phyloP scores from a whole-genome alignment of 2,113 vertebrate species.

The Daboia siamensis region DNA sequence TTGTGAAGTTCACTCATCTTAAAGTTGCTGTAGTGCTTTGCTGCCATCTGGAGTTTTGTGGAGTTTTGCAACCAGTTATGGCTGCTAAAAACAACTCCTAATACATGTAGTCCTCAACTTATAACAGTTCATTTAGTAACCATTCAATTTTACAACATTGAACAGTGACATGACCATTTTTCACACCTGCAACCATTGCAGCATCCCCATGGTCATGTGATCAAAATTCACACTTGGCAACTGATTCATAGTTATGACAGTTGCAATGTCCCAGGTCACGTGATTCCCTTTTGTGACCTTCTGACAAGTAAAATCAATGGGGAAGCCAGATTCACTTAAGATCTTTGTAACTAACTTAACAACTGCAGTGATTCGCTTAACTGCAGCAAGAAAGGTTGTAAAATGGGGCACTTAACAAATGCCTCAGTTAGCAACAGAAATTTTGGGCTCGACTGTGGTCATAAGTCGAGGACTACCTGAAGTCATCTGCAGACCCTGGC shows the following conservation, averaged over 20 bases:
- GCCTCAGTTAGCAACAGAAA: background rate
- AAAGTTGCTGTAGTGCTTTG: background rate
- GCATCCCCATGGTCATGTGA: background rate
- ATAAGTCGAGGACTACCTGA: background rate
- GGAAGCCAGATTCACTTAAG: background rate
- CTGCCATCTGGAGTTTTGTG: background rate
- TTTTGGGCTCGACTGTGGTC: background rate
- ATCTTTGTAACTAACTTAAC: background rate
- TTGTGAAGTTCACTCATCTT: background rate
- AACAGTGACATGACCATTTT: background rate
- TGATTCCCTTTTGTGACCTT: background rate
- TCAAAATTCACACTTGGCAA: background rate
- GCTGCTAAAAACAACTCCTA: background rate
- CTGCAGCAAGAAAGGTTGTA: background rate
- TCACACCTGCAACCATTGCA: background rate
- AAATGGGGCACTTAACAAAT: background rate
- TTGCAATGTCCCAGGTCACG: background rate
- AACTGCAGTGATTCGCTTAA: background rate
- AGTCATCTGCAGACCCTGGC: background rate
- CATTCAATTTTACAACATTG: background rate
- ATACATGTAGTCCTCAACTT: background rate
- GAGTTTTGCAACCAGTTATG: background rate
- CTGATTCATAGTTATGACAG: background rate
- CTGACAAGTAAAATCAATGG: background rate
- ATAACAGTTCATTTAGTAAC: background rate